A percentile compares a stretch with the other conserved stretches of the same genome.
Evolutionary conservation across 2,888 invertebrate species (phyloP).

Genomic region (Pyrochroa serraticornis): DNA sequence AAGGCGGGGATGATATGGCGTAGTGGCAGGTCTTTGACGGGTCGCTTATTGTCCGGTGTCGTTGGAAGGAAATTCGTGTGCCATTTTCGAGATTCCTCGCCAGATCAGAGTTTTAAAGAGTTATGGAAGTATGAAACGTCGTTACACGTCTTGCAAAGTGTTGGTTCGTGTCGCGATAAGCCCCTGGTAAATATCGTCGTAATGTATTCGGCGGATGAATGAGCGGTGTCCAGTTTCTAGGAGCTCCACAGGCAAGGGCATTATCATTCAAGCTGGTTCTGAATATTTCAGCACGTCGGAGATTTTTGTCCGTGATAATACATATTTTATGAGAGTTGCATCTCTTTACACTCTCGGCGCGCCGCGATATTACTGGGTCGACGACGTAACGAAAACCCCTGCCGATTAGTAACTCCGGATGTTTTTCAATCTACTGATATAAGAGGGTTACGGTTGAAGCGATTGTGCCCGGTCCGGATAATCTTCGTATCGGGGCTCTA

Average conservation of each 20-base stretch:
- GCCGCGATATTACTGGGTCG: conserved; percentile 39
- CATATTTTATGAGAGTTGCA: conserved; percentile 58
- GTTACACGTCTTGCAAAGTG: conserved; percentile 32
- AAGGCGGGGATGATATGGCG: too few relatives aligned
- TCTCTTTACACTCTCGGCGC: conserved; percentile 46
- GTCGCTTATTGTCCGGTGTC: too few relatives aligned
- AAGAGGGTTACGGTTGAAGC: conserved; percentile 30
- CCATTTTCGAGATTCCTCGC: neutral
- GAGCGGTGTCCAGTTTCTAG: conserved; percentile 40
- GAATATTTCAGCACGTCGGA: conserved; percentile 56
- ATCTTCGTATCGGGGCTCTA: neutral
- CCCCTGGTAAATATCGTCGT: conserved; percentile 41
- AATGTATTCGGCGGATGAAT: conserved; percentile 45
- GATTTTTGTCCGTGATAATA: conserved; percentile 59
- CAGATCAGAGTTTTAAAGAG: conserved; percentile 15
- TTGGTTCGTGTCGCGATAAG: conserved; percentile 38
- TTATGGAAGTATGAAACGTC: conserved; percentile 28
- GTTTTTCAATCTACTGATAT: conserved; percentile 44
- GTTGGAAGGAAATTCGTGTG: neutral
- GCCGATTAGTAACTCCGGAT: conserved; percentile 44
- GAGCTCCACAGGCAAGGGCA: conserved; percentile 28
- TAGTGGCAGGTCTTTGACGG: too few relatives aligned
- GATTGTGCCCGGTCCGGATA: conserved; percentile 17
- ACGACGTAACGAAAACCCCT: conserved; percentile 26
- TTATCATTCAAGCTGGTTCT: conserved; percentile 48